Conservation (phyloP, 2,888 invertebrate species). For the Synergus laeviventris region DNA sequence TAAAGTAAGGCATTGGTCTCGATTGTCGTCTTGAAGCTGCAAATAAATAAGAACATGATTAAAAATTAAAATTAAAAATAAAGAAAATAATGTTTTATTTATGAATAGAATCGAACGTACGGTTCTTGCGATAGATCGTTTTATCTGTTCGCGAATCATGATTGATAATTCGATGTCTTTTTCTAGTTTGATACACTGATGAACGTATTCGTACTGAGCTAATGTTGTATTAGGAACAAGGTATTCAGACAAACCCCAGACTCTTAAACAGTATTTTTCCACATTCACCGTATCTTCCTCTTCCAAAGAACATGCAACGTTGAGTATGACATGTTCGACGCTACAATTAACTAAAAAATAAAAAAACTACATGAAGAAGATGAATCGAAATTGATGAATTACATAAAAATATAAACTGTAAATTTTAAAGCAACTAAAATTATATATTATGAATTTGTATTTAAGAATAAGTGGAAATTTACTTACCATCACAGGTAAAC, state of each 20-base stretch:
- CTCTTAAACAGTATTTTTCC: constrained; percentile 82
- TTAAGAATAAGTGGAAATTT: constrained; percentile 35
- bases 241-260: constrained; percentile 93
- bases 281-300: constrained; percentile 83
- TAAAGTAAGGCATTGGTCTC: constrained; percentile 84
- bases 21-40: constrained; percentile 86
- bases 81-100: not conserved
- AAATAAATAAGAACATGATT: constrained; percentile 2
- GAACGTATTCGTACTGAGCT: constrained; percentile 94
- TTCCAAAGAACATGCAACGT: constrained; percentile 89
- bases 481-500: constrained; percentile 94
- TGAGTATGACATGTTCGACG: constrained; percentile 90
- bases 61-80: constrained; percentile 20
- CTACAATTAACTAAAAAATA: constrained; percentile 89
- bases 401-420: not conserved
- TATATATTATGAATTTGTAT: not conserved
- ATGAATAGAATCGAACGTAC: constrained; percentile 74
- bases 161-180: constrained; percentile 86
- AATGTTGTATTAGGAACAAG: constrained; percentile 89
- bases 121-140: constrained; percentile 85
- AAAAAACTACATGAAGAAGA: constrained; percentile 44
- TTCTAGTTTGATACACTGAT: constrained; percentile 94
- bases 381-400: constrained; percentile 20
- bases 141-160: constrained; percentile 80
- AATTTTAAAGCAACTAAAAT: not conserved